Base-by-base conservation (phyloP, 2,113 vertebrate genomes). In the Tinamus guttatus region DNA sequence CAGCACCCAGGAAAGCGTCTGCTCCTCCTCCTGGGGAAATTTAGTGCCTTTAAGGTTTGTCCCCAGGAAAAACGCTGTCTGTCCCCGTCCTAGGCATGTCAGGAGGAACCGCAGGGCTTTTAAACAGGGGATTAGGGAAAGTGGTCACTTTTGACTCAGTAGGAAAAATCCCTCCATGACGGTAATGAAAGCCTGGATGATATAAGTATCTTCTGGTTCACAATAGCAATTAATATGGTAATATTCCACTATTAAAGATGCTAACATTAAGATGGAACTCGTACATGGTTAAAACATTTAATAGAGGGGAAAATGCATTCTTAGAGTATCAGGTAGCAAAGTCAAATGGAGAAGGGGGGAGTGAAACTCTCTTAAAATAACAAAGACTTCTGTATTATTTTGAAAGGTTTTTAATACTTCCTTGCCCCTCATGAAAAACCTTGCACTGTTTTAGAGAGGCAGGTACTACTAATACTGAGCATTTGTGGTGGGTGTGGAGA, bases 191-290 rank as follows among this genome's bases (percentile, higher is more conserved):
- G 96, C 96, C 86, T 86, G 89, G 95, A 95, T 97, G 97, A 97
- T 97, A 97, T 97, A 97, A 97, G 95, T 97, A 97, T 97, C 97
- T 96, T 92, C 90, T 96, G 95, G 96, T 97, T 97, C 97, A 97
- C 97, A 97, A 97, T 97, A 97, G 96, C 96, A 97, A 97, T 97
- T 97, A 97, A 97, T 97, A 97, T 97, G 97, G 96, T 97, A 97
- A 97, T 97, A 97, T 97, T 96, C 97, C 95, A 94, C 97, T 96
- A 97, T 97, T 97, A 97, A 97, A 97, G 97, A 97, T 97, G 96
- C 97, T 96, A 97, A 97, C 95, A 89, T 91, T 95, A 93, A 97
- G 96, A 97, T 96, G 96, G 96, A 97, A 96, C 93, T 94, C 65
- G 89, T 90, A 95, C 13, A 34, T 21, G 82, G 96, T 91, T 97